Evolutionary conservation across 2,113 vertebrate species (phyloP).

Genomic region (Alectura lathami): DNA sequence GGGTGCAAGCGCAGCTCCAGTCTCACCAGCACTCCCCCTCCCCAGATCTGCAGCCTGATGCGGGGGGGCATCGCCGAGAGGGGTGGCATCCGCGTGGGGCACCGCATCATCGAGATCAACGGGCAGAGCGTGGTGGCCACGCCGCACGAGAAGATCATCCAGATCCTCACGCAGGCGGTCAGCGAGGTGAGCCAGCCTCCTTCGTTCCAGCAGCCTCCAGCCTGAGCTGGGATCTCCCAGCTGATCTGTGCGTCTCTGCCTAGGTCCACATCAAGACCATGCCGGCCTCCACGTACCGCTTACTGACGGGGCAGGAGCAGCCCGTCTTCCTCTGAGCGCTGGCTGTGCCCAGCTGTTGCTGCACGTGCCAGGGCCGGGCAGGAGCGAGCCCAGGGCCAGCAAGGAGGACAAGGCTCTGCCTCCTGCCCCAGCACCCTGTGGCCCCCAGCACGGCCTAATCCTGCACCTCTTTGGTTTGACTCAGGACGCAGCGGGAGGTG

Average conservation of each 20-base stretch:
- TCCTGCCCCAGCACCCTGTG: background rate
- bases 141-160: constrained; percentile 89
- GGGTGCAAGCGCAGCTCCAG: background rate
- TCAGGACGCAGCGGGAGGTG: background rate
- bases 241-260: background rate
- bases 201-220: background rate
- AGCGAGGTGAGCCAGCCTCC: constrained; percentile 86
- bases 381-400: fast-evolving
- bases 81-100: constrained; percentile 92
- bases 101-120: constrained; percentile 97
- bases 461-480: background rate
- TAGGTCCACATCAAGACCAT: constrained; percentile 98
- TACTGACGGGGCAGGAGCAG: constrained; percentile 94
- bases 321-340: constrained; percentile 86
- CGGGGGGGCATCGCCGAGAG: constrained; percentile 93
- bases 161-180: constrained; percentile 86
- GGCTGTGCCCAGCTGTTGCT: fast-evolving
- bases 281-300: constrained; percentile 91
- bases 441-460: background rate
- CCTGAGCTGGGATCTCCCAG: fast-evolving
- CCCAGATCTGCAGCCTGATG: constrained; percentile 95
- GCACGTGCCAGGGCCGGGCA: background rate
- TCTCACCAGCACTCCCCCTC: fast-evolving
- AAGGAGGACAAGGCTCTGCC: background rate
- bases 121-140: constrained; percentile 96